Evolutionary conservation across 1,140 invertebrate species (phyloP).

Genomic region (Aphelinus atriplicis): DNA sequence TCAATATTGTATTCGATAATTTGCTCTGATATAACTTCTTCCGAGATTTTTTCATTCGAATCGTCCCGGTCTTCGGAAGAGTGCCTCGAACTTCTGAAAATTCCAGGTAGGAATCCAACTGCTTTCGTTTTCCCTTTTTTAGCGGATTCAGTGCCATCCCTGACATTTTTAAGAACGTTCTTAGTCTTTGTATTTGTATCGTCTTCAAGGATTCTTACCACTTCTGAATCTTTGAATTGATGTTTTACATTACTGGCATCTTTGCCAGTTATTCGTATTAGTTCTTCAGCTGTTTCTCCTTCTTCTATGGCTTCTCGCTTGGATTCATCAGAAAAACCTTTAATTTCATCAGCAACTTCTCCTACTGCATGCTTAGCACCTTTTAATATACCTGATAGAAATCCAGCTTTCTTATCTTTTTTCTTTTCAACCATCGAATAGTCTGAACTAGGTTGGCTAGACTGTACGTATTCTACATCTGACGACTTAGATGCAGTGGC

Average conservation of each 20-base stretch:
- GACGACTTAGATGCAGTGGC: neutral
- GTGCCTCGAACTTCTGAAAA: constrained; percentile 48
- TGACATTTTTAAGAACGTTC: neutral
- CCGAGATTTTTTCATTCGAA: constrained; percentile 51
- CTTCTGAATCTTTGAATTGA: constrained; percentile 12
- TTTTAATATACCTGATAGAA: constrained; percentile 52
- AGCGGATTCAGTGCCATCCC: neutral
- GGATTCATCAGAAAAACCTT: constrained; percentile 46
- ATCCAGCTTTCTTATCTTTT: constrained; percentile 50
- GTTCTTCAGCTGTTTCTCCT: constrained; percentile 18
- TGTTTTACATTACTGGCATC: no score
- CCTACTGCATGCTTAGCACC: constrained; percentile 46
- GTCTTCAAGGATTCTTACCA: neutral
- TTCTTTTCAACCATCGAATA: constrained; percentile 40
- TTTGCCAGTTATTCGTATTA: neutral
- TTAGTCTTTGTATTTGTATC: neutral
- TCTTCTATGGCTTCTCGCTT: constrained; percentile 43
- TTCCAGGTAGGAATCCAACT: constrained; percentile 44
- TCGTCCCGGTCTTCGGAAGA: constrained; percentile 42
- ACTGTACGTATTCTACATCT: neutral
- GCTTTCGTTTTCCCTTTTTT: constrained; percentile 48
- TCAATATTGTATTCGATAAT: no score
- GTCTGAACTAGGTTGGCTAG: constrained; percentile 12
- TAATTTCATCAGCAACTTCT: constrained; percentile 41
- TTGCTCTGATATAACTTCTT: constrained; percentile 35